Conservation (phyloP, 1,140 invertebrate genomes). For the Sesamia nonagrioides region DNA sequence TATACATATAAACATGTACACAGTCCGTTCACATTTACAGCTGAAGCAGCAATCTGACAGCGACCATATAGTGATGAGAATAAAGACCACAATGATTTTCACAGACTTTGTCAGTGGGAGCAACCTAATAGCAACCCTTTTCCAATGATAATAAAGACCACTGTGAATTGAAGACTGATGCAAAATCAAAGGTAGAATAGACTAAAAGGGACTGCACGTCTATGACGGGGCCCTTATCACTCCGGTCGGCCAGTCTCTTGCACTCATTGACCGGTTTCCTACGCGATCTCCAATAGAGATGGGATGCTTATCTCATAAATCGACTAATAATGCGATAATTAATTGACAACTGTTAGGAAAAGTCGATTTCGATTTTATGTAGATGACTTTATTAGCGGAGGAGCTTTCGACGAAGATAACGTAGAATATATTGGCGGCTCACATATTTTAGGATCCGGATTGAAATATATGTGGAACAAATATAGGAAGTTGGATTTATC, state of each 20-base stretch:
- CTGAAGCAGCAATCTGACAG: neutral
- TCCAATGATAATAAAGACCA: no score
- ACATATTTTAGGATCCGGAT: conserved; percentile 2
- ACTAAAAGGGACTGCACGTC: neutral
- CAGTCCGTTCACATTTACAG: neutral
- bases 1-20: conserved; percentile 11
- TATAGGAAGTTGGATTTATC: neutral
- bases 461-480: no score
- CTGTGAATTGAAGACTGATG: no score
- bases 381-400: conserved; percentile 14
- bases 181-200: no score
- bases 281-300: conserved; percentile 34
- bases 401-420: neutral
- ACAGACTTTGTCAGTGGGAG: no score
- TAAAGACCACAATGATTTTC: no score
- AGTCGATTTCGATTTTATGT: conserved; percentile 34
- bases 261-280: conserved; percentile 24
- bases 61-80: no score
- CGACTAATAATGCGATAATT: conserved; percentile 17
- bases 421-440: neutral
- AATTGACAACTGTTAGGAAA: conserved; percentile 14
- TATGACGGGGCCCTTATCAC: neutral
- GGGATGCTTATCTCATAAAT: conserved; percentile 28
- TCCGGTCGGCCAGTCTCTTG: neutral
- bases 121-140: no score